Percentiles rank a stretch among this genome's conserved stretches.
phyloP scores from a whole-genome alignment of 1,140 invertebrate genomes.

The Dolichoris vasculosae region DNA sequence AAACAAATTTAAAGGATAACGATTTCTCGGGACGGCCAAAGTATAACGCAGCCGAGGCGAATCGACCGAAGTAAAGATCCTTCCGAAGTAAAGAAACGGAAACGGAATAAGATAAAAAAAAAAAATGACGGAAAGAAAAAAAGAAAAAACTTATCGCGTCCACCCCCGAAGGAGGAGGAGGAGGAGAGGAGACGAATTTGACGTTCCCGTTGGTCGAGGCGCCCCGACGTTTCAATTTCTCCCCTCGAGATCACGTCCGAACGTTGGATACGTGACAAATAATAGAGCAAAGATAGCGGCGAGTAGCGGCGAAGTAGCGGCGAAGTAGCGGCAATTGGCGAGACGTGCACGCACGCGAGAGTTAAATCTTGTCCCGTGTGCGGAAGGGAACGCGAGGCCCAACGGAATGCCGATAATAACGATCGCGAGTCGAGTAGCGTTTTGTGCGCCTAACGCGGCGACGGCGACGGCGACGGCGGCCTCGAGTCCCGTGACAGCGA shows the following conservation, averaged over 20 bases:
- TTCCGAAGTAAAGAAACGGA: no score
- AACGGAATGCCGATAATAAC: slow-evolving; percentile 69
- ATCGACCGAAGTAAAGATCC: no score
- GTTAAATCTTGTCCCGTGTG: slow-evolving; percentile 4
- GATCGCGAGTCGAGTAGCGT: slow-evolving; percentile 24
- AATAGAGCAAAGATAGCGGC: slow-evolving; percentile 27
- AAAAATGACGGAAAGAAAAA: no score
- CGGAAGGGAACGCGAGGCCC: slow-evolving; percentile 55
- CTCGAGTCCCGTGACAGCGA: slow-evolving; percentile 49
- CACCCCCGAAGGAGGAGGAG: no score
- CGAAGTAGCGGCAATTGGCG: slow-evolving; percentile 12
- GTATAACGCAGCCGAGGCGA: no score
- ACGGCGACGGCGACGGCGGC: no score
- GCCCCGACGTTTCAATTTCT: slow-evolving; percentile 48
- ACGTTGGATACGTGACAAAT: slow-evolving; percentile 42
- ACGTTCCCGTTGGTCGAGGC: no score
- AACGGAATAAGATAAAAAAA: no score
- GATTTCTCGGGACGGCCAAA: no score
- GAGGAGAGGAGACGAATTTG: no score
- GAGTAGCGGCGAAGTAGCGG: neutral
- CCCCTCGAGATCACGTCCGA: neutral
- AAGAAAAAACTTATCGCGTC: no score
- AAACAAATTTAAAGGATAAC: no score
- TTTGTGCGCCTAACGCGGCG: neutral
- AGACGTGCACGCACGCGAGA: neutral